Base-by-base conservation (phyloP, 2,113 vertebrate genomes). In the Ginglymostoma cirratum region DNA sequence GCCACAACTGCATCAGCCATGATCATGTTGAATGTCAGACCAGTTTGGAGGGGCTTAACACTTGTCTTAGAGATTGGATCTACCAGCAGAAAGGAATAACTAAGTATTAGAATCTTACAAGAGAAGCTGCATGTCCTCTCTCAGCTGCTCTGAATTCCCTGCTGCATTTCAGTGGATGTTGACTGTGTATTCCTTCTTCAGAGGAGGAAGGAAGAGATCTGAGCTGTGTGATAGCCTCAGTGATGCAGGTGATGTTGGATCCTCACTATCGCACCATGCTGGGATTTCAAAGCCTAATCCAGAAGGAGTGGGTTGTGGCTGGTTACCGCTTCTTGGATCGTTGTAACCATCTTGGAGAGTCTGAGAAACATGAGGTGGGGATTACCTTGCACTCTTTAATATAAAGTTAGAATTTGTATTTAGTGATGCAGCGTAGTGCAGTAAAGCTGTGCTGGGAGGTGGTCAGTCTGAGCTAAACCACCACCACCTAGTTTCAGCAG, bases 251-350 rank as follows among this genome's bases (percentile, higher is more conserved):
- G 96, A 99, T 99, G 99, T 96, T 99, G 97, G 99, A 99, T 96
- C 98, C 99, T 87, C 98, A 99, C 96, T 99, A 98, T 96, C 98
- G 99, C 96, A 99, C 98, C 96, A 98, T 98, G n/a, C 96, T 96
- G 89, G 99, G 99, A 86, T 99, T 99, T 97, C 99, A 99, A 97
- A 98, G 98, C 97, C 98, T 99, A 96, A 98, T 99, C 96, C 99
- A 99, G 97, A 99, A 99, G 97, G 99, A 99, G 96, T 99, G 99
- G 99, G 99, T 99, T 97, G 99, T 99, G 98, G 98, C 99, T 27
- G 99, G 99, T 70, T 98, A 99, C 96, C 99, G 98, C 48, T 99
- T 99, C 96, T 97, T 99, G 72, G 99, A 99, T 96, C 98, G 99
- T 97, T 99, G 99, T 97, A 99, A 99, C 98, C 99, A 99, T 97